Percentiles rank a stretch among this genome's conserved stretches.
Conservation (phyloP, 2,797 vertebrate species). For the Halcyon badia region DNA sequence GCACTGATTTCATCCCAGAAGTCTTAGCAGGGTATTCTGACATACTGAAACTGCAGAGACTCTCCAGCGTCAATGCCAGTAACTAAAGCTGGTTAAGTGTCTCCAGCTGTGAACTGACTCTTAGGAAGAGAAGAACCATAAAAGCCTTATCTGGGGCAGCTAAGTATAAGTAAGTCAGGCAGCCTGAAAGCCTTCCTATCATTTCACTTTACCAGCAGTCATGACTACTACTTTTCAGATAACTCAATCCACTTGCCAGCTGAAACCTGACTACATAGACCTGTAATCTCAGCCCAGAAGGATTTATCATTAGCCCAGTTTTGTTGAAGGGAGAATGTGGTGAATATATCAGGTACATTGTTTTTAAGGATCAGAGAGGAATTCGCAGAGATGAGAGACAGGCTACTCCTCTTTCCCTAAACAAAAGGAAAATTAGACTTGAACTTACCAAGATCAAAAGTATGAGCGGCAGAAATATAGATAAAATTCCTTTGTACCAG, state of each 20-base stretch:
- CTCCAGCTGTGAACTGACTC: slow-evolving; percentile 23
- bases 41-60: background rate
- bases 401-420: background rate
- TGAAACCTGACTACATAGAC: background rate
- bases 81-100: background rate
- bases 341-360: background rate
- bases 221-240: background rate
- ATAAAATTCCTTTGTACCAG: background rate
- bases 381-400: background rate
- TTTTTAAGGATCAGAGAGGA: background rate
- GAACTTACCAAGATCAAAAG: background rate
- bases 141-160: slow-evolving; percentile 25
- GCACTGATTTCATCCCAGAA: background rate
- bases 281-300: background rate
- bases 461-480: background rate
- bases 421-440: background rate
- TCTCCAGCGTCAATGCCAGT: background rate
- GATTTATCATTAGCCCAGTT: background rate
- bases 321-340: background rate
- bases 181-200: background rate
- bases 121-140: background rate
- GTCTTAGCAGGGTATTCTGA: background rate
- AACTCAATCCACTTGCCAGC: background rate
- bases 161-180: background rate
- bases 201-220: background rate